Evolutionary conservation across 92 coral and sea anemone genomes (phyloP), one percentile per base, ranked within the genome.

Genomic region (Heliopora coerulea): DNA sequence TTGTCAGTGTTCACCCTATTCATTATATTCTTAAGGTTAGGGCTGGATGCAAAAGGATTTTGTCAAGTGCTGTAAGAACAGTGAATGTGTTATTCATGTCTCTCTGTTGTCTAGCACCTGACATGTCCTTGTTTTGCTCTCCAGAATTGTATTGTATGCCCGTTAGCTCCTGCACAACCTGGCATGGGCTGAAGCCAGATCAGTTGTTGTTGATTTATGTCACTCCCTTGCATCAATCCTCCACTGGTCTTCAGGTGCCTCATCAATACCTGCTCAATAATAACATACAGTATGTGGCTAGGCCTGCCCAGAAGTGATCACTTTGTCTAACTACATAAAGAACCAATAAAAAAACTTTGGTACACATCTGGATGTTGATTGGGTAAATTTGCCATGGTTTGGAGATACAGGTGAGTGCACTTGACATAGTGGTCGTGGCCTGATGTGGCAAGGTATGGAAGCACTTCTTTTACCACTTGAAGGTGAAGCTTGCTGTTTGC

Each of bases 141-240:
- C 86, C 74, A 5, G 86, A 33, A 49, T 54, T 42, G 42, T 54
- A 82, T 0, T 27, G 35, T 0, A 75, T 81, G 8, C 83, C 85
- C 3, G 86, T 80, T 25, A 85, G 70, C 20, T 65, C 70, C 44
- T 85, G 89, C 89, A 85, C 83, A 78, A 0, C 79, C 84, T 31
- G 84, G 85, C 66, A 68, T 84, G 4, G 88, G 64, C 26, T 77
- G 65, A 10, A 82, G 49, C 86, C 84, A 82, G 3, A 37, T 48
- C 15, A 65, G 57, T 3, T 83, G 68, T 54, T 79, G 86, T 5
- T 35, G 82, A 33, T 80, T 70, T 14, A 75, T 12, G 12, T 83
- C 86, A 19, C 84, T 54, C 17, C 84, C 91, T 39, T 79, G 68
- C 9, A 87, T 82, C 37, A 84, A 28, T 32, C 88, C 81, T 1